phyloP scores from a whole-genome alignment of 2,113 vertebrate genomes.

The Albula goreensis region DNA sequence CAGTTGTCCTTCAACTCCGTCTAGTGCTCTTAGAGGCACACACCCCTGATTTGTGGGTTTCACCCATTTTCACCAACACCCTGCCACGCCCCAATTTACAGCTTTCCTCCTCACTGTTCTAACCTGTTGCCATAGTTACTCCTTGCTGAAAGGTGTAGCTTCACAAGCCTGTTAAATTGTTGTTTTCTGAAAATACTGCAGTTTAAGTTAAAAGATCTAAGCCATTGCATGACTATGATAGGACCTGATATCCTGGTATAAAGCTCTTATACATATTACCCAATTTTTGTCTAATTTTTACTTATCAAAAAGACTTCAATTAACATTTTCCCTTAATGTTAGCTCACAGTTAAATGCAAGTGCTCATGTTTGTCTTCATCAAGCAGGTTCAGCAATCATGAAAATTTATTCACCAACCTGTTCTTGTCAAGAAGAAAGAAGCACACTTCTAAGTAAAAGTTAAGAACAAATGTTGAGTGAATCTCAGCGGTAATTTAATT shows the following conservation, averaged over 20 bases:
- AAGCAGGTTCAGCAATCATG: too few species aligned
- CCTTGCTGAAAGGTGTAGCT: background rate
- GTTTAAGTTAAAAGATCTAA: background rate
- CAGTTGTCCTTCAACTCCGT: background rate
- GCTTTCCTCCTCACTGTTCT: background rate
- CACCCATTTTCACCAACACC: slow-evolving; percentile 1
- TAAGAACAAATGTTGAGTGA: too few species aligned
- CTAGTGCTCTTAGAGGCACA: background rate
- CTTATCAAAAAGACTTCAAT: too few species aligned
- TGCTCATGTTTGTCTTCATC: too few species aligned
- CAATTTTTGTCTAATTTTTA: background rate
- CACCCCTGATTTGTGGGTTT: background rate
- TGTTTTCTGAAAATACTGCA: background rate
- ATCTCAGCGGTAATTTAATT: too few species aligned
- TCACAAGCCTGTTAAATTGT: background rate
- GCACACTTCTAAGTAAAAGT: background rate
- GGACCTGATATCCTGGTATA: background rate
- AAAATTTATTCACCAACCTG: too few species aligned
- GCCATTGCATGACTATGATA: background rate
- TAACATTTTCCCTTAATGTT: too few species aligned
- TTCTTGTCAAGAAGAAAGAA: too few species aligned
- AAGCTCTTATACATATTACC: background rate
- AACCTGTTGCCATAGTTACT: background rate
- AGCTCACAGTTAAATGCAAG: too few species aligned
- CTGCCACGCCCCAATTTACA: background rate